Base-by-base conservation (phyloP, 2,888 invertebrate genomes). In the Mesopsocus fuscifrons region DNA sequence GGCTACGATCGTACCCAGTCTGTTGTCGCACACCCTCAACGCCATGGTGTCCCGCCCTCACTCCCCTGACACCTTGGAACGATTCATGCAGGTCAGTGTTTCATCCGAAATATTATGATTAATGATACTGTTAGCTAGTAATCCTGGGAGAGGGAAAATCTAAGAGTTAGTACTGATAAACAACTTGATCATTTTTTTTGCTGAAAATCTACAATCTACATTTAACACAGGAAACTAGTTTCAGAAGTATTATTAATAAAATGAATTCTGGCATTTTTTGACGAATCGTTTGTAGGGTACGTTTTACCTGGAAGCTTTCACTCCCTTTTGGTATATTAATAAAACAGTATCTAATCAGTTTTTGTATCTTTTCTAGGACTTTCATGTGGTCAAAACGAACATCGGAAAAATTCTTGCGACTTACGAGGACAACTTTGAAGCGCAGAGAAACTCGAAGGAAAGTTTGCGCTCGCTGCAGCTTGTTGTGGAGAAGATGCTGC, bases 311-410 rank as follows among this genome's bases (percentile, higher is more conserved):
- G n/a, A n/a, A n/a, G n/a, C n/a, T n/a, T n/a, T n/a, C n/a, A n/a
- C n/a, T n/a, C n/a, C n/a, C n/a, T n/a, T n/a, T n/a, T n/a, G n/a
- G n/a, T n/a, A n/a, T n/a, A n/a, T n/a, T n/a, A n/a, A n/a, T n/a
- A n/a, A n/a, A n/a, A n/a, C 9, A 13, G 15, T 34, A 13, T 34
- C 15, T 34, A 34, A 34, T 34, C 8, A 13, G 8, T 34, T 34
- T 38, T 38, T 18, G n/a, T n/a, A n/a, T 38, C 20, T 38, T 38
- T 18, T 17, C 20, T 18, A 38, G 38, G 38, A 38, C 20, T 5
- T 38, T 5, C 4, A 20, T 3, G 20, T 4, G 5, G 18, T 38
- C 6, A 38, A 38, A 38, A 18, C 21, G 6, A 38, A 38, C 20
- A 20, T 38, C 11, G 20, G 20, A 6, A 38, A 38, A 20, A 38